Conservation (phyloP, 2,888 invertebrate species). For the Nudaria mundana region DNA sequence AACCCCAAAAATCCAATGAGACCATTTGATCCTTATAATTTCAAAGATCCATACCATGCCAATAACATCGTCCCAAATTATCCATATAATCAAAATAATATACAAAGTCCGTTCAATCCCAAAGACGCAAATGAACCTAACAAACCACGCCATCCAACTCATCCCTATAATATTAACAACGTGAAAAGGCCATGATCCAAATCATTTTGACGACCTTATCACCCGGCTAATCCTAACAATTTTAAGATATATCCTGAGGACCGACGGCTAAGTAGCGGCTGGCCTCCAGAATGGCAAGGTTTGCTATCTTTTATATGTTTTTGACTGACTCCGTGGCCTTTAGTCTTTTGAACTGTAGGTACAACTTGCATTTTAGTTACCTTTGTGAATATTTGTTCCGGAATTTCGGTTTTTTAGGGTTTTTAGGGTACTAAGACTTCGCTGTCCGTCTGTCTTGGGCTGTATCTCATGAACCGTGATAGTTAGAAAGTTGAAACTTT, state of each 20-base stretch:
- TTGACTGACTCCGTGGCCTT: too few species aligned
- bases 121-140: neutral
- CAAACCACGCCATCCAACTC: neutral
- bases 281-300: too few species aligned
- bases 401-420: too few species aligned
- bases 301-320: too few species aligned
- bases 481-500: too few species aligned
- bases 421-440: too few species aligned
- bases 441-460: too few species aligned
- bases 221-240: conserved; percentile 1
- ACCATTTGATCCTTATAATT: neutral
- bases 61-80: neutral
- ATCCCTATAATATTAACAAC: neutral
- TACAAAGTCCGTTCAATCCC: neutral
- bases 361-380: too few species aligned
- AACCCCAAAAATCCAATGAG: neutral
- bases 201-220: neutral
- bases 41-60: neutral
- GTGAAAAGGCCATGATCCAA: neutral
- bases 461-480: too few species aligned
- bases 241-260: neutral
- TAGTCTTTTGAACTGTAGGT: too few species aligned
- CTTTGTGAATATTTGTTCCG: too few species aligned
- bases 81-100: neutral
- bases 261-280: conserved; percentile 1